phyloP scores from a whole-genome alignment of 2,888 invertebrate genomes.

The Oscheius sp. region DNA sequence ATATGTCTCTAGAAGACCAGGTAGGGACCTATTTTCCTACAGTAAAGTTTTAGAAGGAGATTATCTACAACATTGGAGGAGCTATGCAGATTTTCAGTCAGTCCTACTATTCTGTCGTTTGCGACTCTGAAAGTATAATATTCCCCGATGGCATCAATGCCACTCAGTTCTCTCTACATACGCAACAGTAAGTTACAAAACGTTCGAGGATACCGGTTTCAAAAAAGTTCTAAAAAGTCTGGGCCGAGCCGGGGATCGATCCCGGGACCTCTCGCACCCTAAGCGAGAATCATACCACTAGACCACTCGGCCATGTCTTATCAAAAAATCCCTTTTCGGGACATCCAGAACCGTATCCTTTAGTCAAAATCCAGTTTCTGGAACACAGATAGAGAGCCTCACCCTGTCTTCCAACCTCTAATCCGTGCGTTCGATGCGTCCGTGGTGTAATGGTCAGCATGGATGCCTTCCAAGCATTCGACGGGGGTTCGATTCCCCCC shows the following conservation, averaged over 20 bases:
- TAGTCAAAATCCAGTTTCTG: neutral
- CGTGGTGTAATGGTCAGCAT: conserved; percentile 8
- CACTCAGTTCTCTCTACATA: conserved; percentile 13
- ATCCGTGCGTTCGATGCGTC: neutral
- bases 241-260: conserved; percentile 30
- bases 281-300: conserved; percentile 29
- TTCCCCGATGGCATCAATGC: conserved; percentile 57
- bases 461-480: conserved; percentile 55
- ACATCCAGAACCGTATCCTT: neutral
- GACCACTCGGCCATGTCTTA: conserved; percentile 13
- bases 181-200: neutral
- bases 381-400: neutral
- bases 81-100: conserved; percentile 49
- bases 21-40: neutral
- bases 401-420: neutral
- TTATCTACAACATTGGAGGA: conserved; percentile 51
- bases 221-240: too few species aligned
- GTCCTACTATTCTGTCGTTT: conserved; percentile 50
- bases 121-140: conserved; percentile 41
- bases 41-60: neutral
- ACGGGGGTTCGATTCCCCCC: conserved; percentile 52
- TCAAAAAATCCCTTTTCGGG: conserved; percentile 33
- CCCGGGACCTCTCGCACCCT: conserved; percentile 30
- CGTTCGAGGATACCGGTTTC: too few species aligned
- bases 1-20: conserved; percentile 25